Evolutionary conservation across 1,140 invertebrate species (phyloP).

Genomic region (Conopomorpha cramerella): DNA sequence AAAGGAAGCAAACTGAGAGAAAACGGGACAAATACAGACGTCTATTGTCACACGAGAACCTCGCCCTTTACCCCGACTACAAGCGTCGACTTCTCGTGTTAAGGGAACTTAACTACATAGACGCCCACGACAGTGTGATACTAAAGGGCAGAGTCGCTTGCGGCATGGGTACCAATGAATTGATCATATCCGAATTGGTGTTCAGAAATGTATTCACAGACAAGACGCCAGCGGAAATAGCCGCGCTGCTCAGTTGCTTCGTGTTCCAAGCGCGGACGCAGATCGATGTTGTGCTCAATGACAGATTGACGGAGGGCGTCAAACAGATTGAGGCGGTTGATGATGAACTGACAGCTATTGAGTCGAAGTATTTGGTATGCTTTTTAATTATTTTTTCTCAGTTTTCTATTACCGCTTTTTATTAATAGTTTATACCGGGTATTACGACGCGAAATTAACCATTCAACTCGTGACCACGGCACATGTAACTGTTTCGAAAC

Average conservation of each 20-base stretch:
- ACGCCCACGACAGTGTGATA: conserved; percentile 62
- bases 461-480: too few relatives aligned
- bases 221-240: conserved; percentile 87
- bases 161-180: conserved; percentile 92
- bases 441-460: too few relatives aligned
- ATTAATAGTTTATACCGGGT: too few relatives aligned
- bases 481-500: too few relatives aligned
- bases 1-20: conserved; percentile 72
- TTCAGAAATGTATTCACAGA: conserved; percentile 89
- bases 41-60: conserved; percentile 81
- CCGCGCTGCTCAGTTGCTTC: conserved; percentile 86
- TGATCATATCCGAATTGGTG: conserved; percentile 96
- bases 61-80: conserved; percentile 89
- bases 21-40: conserved; percentile 74
- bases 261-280: conserved; percentile 87
- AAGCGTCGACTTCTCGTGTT: conserved; percentile 83
- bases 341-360: conserved; percentile 35
- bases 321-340: conserved; percentile 40
- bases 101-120: conserved; percentile 71
- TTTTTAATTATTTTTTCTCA: too few relatives aligned
- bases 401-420: too few relatives aligned
- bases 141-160: conserved; percentile 82
- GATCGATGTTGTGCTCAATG: conserved; percentile 59
- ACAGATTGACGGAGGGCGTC: conserved; percentile 56
- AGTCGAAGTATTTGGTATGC: conserved; percentile 43